Conservation (phyloP, 2,888 invertebrate genomes). For the Neoaliturus tenellus region DNA sequence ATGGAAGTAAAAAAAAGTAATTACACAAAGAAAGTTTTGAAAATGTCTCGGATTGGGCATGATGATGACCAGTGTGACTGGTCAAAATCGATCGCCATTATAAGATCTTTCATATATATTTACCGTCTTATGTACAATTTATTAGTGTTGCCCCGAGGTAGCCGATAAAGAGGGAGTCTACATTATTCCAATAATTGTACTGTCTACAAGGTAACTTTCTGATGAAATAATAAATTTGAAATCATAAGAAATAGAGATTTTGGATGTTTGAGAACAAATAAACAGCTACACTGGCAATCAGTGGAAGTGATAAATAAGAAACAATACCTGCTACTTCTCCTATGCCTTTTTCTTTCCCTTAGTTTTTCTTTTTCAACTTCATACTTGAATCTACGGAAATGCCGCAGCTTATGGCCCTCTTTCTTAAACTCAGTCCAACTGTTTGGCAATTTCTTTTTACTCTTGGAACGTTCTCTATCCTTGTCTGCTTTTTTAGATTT, state of each 20-base stretch:
- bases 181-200: neutral
- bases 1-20: too few relatives aligned
- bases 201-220: neutral
- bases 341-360: constrained; percentile 43
- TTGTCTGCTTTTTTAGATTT: constrained; percentile 12
- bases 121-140: too few relatives aligned
- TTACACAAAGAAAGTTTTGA: too few relatives aligned
- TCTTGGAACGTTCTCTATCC: constrained; percentile 56
- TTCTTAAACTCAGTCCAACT: constrained; percentile 63
- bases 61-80: too few relatives aligned
- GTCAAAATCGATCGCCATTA: too few relatives aligned
- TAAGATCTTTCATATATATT: too few relatives aligned
- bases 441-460: constrained; percentile 59
- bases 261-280: too few relatives aligned
- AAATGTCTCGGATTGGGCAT: too few relatives aligned
- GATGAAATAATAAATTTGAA: neutral
- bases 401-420: constrained; percentile 59
- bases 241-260: neutral
- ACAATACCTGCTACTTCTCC: constrained; percentile 27
- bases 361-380: constrained; percentile 56
- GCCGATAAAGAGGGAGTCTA: too few relatives aligned
- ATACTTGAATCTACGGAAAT: constrained; percentile 61
- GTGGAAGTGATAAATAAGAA: neutral
- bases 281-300: too few relatives aligned
- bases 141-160: too few relatives aligned